Evolutionary conservation across 2,888 invertebrate species (phyloP).

Genomic region (Lepidocyrtinus sp.): DNA sequence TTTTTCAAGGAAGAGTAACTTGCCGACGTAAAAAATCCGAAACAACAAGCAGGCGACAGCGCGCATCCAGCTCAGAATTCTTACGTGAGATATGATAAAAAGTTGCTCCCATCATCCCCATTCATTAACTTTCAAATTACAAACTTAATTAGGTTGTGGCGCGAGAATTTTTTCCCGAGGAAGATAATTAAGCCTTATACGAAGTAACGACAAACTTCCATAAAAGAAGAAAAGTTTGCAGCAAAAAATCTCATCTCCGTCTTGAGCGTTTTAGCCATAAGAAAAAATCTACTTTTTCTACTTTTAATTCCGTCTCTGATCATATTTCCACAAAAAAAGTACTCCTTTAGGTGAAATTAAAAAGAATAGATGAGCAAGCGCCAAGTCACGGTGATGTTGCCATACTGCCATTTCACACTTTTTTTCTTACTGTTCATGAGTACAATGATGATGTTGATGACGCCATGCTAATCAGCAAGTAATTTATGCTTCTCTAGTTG

Average conservation of each 20-base stretch:
- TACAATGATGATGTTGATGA: slow-evolving; percentile 29
- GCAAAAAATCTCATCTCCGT: slow-evolving; percentile 16
- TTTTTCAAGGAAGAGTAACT: no score
- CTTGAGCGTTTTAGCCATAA: background rate
- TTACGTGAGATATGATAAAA: slow-evolving; percentile 39
- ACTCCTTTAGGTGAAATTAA: slow-evolving; percentile 32
- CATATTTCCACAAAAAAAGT: slow-evolving; percentile 20
- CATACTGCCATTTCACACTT: no score
- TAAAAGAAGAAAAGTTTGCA: slow-evolving; percentile 19
- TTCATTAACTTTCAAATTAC: slow-evolving; percentile 47
- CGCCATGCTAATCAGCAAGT: slow-evolving; percentile 45
- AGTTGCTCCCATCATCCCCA: slow-evolving; percentile 48
- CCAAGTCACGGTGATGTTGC: slow-evolving; percentile 44
- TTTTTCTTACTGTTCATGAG: no score
- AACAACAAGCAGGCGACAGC: no score
- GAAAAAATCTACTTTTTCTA: slow-evolving; percentile 19
- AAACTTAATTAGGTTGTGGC: slow-evolving; percentile 50
- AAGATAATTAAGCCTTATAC: slow-evolving; percentile 35
- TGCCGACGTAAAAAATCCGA: no score
- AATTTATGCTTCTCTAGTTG: slow-evolving; percentile 9
- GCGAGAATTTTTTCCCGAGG: slow-evolving; percentile 19
- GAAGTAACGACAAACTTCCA: background rate
- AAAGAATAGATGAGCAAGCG: slow-evolving; percentile 15
- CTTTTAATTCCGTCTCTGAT: slow-evolving; percentile 27
- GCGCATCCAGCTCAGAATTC: no score